phyloP scores from a whole-genome alignment of 2,113 vertebrate species.

The Muntiacus muntjak region DNA sequence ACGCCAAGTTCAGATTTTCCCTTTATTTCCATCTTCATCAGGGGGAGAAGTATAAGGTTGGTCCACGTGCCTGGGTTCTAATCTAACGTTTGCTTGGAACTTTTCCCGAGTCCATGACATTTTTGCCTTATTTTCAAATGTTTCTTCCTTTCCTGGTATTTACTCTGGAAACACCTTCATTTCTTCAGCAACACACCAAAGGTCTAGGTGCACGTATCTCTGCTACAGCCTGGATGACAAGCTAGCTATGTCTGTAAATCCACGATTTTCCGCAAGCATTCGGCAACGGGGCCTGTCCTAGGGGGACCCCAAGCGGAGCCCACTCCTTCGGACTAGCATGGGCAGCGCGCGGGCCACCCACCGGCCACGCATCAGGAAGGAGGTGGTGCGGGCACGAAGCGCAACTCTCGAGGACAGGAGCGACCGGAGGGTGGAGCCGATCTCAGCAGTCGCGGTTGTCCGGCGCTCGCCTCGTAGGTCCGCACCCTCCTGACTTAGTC shows the following conservation, averaged over 20 bases:
- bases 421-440: background rate
- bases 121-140: background rate
- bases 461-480: fast-evolving
- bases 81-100: background rate
- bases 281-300: background rate
- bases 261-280: background rate
- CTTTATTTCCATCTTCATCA: background rate
- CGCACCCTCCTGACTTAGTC: background rate
- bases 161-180: background rate
- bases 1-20: background rate
- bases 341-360: background rate
- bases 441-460: background rate
- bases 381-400: background rate
- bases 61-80: background rate
- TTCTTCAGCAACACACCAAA: background rate
- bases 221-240: background rate
- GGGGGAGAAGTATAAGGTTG: background rate
- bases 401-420: background rate
- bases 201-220: background rate
- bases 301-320: no score
- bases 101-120: background rate
- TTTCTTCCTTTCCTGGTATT: background rate
- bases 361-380: background rate
- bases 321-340: background rate
- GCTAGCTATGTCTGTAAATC: background rate